These are phyloP conservation scores for Ovibos moschatus DNA, from an alignment of 2,113 vertebrate species.

Conservation along the genomic window DNA sequence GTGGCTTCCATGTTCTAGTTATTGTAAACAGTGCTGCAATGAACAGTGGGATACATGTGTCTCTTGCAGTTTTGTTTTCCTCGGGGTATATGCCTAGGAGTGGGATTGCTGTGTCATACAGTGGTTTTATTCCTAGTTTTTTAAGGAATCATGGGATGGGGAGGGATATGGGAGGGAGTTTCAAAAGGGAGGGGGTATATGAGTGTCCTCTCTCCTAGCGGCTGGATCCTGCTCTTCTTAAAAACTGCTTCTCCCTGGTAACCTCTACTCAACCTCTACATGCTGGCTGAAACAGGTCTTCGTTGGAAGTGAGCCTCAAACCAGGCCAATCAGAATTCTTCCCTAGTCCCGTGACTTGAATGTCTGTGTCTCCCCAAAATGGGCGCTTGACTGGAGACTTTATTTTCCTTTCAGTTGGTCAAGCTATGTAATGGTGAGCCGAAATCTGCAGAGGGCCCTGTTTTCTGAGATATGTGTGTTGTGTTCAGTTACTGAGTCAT, in stretches of 20 bases:
- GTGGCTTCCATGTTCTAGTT: not conserved
- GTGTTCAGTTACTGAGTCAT: not conserved
- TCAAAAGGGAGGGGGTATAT: not conserved
- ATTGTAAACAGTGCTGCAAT: not conserved
- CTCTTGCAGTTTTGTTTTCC: not conserved
- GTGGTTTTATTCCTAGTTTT: not conserved
- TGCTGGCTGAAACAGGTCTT: no score
- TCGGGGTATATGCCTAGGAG: not conserved
- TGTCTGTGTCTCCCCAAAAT: not conserved
- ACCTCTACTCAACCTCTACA: not conserved
- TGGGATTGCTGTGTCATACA: not conserved
- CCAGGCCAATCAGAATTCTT: not conserved
- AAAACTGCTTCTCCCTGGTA: not conserved
- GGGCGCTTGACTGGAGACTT: not conserved
- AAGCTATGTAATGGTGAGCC: fast-evolving
- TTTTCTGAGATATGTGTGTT: not conserved
- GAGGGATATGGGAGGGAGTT: not conserved
- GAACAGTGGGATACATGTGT: not conserved
- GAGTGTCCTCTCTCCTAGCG: fast-evolving
- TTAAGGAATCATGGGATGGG: not conserved
- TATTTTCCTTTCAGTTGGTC: not conserved
- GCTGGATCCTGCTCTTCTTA: not conserved
- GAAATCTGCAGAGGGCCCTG: not conserved
- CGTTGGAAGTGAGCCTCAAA: not conserved
- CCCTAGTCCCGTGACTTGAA: not conserved